Conservation (phyloP, 1,140 invertebrate species). For the Trinorchestia longiramus region DNA sequence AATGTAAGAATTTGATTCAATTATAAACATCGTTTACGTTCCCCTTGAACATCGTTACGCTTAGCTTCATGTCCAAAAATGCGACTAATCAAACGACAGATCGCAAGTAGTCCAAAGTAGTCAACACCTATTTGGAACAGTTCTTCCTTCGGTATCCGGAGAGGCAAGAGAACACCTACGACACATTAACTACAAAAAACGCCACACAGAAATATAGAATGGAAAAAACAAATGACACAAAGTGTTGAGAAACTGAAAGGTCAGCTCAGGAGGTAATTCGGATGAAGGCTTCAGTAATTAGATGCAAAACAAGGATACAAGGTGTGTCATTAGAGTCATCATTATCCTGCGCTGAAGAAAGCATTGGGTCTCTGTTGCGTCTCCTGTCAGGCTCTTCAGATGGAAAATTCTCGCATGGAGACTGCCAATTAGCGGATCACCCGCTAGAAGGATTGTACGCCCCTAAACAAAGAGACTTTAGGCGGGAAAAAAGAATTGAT, state of each 20-base stretch:
- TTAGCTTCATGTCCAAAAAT: not conserved
- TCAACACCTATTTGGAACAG: not conserved
- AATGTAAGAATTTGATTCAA: not conserved
- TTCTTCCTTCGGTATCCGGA: not conserved
- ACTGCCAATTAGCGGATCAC: slow-evolving; percentile 33
- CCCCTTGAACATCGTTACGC: not conserved
- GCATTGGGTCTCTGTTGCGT: slow-evolving; percentile 23
- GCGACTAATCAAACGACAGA: not conserved
- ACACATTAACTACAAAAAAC: not conserved
- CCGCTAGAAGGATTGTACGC: not conserved
- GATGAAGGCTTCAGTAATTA: slow-evolving; percentile 31
- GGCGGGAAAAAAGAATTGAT: not conserved
- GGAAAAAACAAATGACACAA: not conserved
- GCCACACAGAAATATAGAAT: not conserved
- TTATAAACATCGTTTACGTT: not conserved
- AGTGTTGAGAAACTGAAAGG: not conserved
- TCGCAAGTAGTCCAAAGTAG: not conserved
- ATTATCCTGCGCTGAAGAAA: slow-evolving; percentile 24
- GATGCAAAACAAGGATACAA: slow-evolving; percentile 47
- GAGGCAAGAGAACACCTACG: not conserved
- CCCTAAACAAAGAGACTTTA: slow-evolving; percentile 11
- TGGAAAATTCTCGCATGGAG: slow-evolving; percentile 25
- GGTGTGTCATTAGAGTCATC: slow-evolving; percentile 44
- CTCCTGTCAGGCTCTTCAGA: not conserved
- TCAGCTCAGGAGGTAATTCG: not conserved